Conservation (phyloP, 1,140 invertebrate genomes). For the Lethrus apterus region DNA sequence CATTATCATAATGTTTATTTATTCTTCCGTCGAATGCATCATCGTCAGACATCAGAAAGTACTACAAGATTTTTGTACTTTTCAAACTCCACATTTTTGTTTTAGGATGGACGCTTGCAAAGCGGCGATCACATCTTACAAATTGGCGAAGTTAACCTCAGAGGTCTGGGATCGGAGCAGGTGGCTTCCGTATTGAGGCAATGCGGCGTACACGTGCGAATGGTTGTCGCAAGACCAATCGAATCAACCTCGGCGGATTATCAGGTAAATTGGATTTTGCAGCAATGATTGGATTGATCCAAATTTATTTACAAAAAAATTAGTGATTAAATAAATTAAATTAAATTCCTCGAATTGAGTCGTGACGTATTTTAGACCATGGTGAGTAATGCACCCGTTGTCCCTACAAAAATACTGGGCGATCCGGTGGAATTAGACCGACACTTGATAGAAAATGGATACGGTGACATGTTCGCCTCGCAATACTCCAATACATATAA, state of each 20-base stretch:
- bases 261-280: constrained; percentile 37
- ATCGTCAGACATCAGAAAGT: too few relatives aligned
- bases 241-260: constrained; percentile 51
- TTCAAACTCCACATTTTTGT: constrained; percentile 11
- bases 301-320: too few relatives aligned
- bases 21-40: too few relatives aligned
- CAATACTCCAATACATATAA: constrained; percentile 27
- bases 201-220: constrained; percentile 70
- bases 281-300: too few relatives aligned
- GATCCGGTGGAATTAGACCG: constrained; percentile 67
- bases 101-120: constrained; percentile 71
- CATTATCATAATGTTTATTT: too few relatives aligned
- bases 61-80: background rate
- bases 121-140: constrained; percentile 86
- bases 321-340: too few relatives aligned
- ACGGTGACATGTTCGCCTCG: constrained; percentile 31
- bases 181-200: constrained; percentile 80
- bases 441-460: constrained; percentile 60
- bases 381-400: constrained; percentile 68
- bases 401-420: constrained; percentile 68
- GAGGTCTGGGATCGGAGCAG: constrained; percentile 83
- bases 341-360: too few relatives aligned
- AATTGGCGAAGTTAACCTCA: constrained; percentile 78
- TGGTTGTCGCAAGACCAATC: constrained; percentile 73
- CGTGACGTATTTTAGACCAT: constrained; percentile 50